Conservation (phyloP, 37 sponge, comb jelly and placozoan genomes). For the Halisarca cf. caerulea region DNA sequence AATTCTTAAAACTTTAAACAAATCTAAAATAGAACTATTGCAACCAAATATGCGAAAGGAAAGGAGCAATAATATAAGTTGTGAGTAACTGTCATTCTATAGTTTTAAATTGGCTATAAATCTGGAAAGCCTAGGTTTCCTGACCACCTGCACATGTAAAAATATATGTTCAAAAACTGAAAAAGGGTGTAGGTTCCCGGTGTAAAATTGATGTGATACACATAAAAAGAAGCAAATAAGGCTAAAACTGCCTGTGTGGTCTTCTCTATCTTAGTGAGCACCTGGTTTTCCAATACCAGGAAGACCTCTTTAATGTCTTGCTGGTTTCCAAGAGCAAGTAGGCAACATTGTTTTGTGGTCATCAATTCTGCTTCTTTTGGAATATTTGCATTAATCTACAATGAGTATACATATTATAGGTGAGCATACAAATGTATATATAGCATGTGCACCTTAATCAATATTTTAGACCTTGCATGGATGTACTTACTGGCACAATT, state of each 20-base stretch:
- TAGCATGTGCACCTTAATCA: too few species aligned
- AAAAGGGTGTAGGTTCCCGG: neutral
- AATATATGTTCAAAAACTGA: conserved; percentile 5
- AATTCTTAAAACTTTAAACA: too few species aligned
- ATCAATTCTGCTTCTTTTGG: neutral
- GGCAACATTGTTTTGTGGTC: conserved; percentile 5
- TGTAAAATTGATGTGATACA: neutral
- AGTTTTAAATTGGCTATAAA: too few species aligned
- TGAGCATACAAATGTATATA: neutral
- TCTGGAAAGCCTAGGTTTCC: too few species aligned
- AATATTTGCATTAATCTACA: neutral
- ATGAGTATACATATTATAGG: neutral
- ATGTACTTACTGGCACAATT: neutral
- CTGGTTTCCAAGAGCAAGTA: neutral
- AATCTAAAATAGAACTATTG: too few species aligned
- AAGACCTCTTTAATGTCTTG: neutral
- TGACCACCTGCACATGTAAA: too few species aligned
- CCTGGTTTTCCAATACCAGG: conserved; percentile 6
- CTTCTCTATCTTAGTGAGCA: neutral
- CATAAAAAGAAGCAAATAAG: conserved; percentile 9
- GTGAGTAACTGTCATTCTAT: too few species aligned
- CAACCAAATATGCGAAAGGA: too few species aligned
- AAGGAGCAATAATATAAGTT: too few species aligned
- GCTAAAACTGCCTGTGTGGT: neutral
- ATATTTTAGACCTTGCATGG: too few species aligned